Conservation (phyloP, 2,113 vertebrate species). For the Semicossyphus pulcher region DNA sequence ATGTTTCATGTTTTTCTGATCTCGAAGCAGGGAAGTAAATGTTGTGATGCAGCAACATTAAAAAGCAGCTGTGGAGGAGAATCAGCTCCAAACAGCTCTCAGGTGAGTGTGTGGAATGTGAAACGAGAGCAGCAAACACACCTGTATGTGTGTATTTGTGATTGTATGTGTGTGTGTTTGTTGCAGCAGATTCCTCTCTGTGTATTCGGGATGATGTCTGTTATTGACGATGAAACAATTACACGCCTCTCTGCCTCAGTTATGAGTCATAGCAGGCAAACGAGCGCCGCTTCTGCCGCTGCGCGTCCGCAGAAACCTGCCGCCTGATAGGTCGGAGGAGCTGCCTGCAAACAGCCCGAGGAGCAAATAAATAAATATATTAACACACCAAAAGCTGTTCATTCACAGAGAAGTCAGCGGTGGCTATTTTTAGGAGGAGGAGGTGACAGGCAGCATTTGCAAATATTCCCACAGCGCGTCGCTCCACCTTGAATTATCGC, state of each 20-base stretch:
- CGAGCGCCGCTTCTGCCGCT: slow-evolving; percentile 4
- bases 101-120: slow-evolving; percentile 7
- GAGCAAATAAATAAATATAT: not conserved
- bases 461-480: slow-evolving; percentile 24
- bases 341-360: not conserved
- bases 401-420: slow-evolving; percentile 34
- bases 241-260: slow-evolving; percentile 19
- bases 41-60: no score
- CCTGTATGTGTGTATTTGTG: not conserved
- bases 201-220: not conserved
- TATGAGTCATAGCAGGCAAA: slow-evolving; percentile 35
- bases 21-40: no score
- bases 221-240: slow-evolving; percentile 17
- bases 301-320: slow-evolving; percentile 6
- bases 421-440: slow-evolving; percentile 43
- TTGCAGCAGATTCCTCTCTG: not conserved
- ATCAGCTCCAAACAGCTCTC: not conserved
- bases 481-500: slow-evolving; percentile 49
- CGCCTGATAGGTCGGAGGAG: slow-evolving; percentile 21
- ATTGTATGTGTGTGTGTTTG: not conserved
- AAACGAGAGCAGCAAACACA: not conserved
- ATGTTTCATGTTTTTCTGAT: no score
- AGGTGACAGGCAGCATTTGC: slow-evolving; percentile 26
- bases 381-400: not conserved
- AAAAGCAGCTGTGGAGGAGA: no score